phyloP scores from a whole-genome alignment of 1,140 invertebrate genomes.

The Drosophila pruinosa region DNA sequence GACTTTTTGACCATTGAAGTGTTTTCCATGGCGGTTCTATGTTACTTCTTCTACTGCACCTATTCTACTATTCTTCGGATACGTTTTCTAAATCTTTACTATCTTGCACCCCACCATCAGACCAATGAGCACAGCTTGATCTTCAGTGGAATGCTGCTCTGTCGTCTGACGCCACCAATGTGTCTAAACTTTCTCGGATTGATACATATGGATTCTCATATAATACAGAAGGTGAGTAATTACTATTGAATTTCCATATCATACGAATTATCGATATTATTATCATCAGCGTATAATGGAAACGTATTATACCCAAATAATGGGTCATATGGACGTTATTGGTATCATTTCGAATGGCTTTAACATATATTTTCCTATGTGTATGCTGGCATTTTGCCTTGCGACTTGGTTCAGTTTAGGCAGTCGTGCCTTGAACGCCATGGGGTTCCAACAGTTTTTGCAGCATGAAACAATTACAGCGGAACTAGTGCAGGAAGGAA shows the following conservation, averaged over 20 bases:
- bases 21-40: conserved; percentile 94
- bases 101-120: conserved; percentile 97
- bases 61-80: conserved; percentile 99
- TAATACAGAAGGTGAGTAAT: conserved; percentile 88
- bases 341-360: conserved; percentile 98
- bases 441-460: conserved; percentile 98
- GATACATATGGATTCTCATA: conserved; percentile 99
- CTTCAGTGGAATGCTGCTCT: conserved; percentile 98
- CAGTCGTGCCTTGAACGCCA: conserved; percentile 91
- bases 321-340: conserved; percentile 99
- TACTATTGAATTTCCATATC: conserved; percentile 81
- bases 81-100: conserved; percentile 97
- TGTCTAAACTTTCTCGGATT: conserved; percentile 99
- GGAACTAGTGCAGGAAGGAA: conserved; percentile 96
- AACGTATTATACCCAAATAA: conserved; percentile 89
- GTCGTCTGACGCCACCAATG: conserved; percentile 97
- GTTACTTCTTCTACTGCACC: conserved; percentile 98
- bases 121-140: conserved; percentile 99
- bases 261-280: conserved; percentile 90
- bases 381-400: conserved; percentile 95
- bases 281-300: conserved; percentile 69
- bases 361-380: conserved; percentile 99
- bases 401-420: conserved; percentile 98
- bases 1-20: conserved; percentile 98
- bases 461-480: conserved; percentile 96